These are phyloP conservation scores for Orthochromis malagaraziensis DNA, from an alignment of 2,113 vertebrate genomes.

Conservation along the genomic window DNA sequence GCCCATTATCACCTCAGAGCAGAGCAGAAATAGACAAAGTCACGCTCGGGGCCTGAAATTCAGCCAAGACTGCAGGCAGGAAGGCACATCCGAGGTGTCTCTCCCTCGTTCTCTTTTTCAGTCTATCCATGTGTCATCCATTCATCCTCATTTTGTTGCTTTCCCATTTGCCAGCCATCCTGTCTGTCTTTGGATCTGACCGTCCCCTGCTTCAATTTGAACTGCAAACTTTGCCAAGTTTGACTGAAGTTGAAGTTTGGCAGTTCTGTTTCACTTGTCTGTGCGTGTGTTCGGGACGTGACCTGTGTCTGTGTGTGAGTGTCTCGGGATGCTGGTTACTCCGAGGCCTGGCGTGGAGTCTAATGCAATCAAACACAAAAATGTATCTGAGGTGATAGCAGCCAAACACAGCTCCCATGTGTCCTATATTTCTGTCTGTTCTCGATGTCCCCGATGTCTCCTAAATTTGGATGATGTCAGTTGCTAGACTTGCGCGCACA, in stretches of 20 bases:
- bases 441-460: slow-evolving; percentile 11
- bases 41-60: slow-evolving; percentile 50
- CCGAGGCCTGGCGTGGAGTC: not conserved
- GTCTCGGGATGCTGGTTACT: not conserved
- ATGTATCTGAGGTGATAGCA: not conserved
- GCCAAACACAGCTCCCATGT: slow-evolving; percentile 7
- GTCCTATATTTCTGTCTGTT: slow-evolving; percentile 19
- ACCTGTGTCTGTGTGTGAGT: not conserved
- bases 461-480: slow-evolving; percentile 25
- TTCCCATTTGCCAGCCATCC: not conserved
- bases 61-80: slow-evolving; percentile 51
- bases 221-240: not conserved
- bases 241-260: not conserved
- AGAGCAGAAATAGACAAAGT: slow-evolving; percentile 66
- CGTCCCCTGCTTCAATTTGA: not conserved
- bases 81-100: slow-evolving; percentile 41
- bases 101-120: not conserved
- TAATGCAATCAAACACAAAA: not conserved
- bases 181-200: not conserved
- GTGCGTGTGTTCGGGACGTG: not conserved
- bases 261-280: not conserved
- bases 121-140: not conserved
- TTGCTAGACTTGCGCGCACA: not conserved
- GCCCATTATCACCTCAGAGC: slow-evolving; percentile 65
- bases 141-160: slow-evolving; percentile 14